Percentiles rank a stretch among this genome's conserved stretches.
Evolutionary conservation across 2,888 invertebrate genomes (phyloP).

Genomic region (Matsumyia berberina): DNA sequence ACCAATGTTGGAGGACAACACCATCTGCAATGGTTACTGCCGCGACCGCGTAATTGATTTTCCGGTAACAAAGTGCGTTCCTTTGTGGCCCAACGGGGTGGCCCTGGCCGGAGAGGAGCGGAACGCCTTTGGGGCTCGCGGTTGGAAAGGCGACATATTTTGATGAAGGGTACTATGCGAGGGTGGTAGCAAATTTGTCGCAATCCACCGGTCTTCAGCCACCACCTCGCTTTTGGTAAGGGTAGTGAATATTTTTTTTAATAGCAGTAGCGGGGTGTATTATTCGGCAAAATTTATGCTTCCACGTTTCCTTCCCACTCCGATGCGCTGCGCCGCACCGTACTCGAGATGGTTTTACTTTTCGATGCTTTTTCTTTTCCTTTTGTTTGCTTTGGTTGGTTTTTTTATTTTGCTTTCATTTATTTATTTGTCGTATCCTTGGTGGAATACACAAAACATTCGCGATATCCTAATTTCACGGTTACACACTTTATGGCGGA

Average conservation of each 20-base stretch:
- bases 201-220: conserved; percentile 31
- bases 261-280: conserved; percentile 33
- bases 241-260: conserved; percentile 48
- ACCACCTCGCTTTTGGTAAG: background rate
- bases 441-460: conserved; percentile 52
- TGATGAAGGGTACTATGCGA: conserved; percentile 36
- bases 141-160: conserved; percentile 42
- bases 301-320: conserved; percentile 20
- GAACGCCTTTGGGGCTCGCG: conserved; percentile 30
- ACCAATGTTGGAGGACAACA: conserved; percentile 19
- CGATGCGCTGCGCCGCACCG: conserved; percentile 14
- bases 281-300: conserved; percentile 40
- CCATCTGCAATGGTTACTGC: conserved; percentile 49
- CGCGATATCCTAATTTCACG: conserved; percentile 64
- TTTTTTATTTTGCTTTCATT: conserved; percentile 51
- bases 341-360: conserved; percentile 20
- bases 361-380: conserved; percentile 11
- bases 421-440: conserved; percentile 60
- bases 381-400: conserved; percentile 27
- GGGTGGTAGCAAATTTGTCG: conserved; percentile 39
- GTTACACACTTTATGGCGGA: conserved; percentile 35
- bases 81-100: conserved; percentile 11
- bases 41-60: conserved; percentile 62
- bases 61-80: conserved; percentile 51
- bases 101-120: conserved; percentile 1